phyloP scores from a whole-genome alignment of 2,797 vertebrate species.

The Cirrhinus mrigala region DNA sequence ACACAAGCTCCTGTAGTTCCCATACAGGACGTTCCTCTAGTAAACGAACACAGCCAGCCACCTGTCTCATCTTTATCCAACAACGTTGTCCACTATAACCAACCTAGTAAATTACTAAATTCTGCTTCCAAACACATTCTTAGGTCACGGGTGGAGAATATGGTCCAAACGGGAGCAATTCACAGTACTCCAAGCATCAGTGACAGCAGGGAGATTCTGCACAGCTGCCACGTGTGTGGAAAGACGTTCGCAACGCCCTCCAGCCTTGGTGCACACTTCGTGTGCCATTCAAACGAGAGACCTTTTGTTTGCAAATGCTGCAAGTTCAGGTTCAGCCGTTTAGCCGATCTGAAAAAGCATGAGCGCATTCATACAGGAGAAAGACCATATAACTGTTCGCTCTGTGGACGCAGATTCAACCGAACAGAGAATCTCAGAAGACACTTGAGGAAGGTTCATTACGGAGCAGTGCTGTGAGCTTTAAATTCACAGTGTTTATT shows the following conservation, averaged over 20 bases:
- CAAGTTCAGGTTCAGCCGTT: slow-evolving; percentile 70
- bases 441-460: slow-evolving; percentile 56
- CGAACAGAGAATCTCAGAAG: slow-evolving; percentile 58
- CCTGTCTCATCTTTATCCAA: not conserved
- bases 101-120: not conserved
- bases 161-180: slow-evolving; percentile 4
- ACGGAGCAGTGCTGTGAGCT: slow-evolving; percentile 35
- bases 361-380: slow-evolving; percentile 70
- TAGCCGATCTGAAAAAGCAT: slow-evolving; percentile 72
- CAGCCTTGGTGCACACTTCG: slow-evolving; percentile 70
- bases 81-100: not conserved
- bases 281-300: slow-evolving; percentile 72
- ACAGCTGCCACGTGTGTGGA: slow-evolving; percentile 69
- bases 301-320: slow-evolving; percentile 71
- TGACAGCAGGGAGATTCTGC: slow-evolving; percentile 59
- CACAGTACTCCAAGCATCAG: not conserved
- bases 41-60: slow-evolving; percentile 7
- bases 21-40: not conserved
- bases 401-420: slow-evolving; percentile 69
- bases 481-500: not conserved
- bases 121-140: slow-evolving; percentile 54
- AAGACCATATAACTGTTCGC: slow-evolving; percentile 66
- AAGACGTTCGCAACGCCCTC: slow-evolving; percentile 68
- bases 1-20: not conserved
- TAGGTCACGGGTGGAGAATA: slow-evolving; percentile 57